Percentiles rank a stretch among this genome's conserved stretches.
Conservation (phyloP, 2,888 invertebrate species). For the Amblyjoppa fuscipennis region DNA sequence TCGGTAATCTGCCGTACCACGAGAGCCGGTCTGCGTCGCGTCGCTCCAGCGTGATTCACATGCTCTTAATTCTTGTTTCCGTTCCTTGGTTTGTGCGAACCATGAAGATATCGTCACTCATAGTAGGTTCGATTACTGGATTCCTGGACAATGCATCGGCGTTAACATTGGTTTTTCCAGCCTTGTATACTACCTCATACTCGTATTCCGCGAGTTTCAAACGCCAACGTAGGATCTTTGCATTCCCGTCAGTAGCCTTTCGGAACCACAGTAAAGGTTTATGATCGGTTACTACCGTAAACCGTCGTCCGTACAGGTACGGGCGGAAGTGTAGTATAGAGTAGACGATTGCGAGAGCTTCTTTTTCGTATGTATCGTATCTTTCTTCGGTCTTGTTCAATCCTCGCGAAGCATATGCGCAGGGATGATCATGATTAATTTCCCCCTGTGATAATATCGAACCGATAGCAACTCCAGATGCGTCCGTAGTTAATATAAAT, state of each 20-base stretch:
- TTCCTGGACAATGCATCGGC: too few relatives aligned
- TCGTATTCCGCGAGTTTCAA: neutral
- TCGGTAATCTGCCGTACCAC: too few relatives aligned
- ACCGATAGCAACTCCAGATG: too few relatives aligned
- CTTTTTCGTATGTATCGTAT: conserved; percentile 1
- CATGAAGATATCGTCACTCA: too few relatives aligned
- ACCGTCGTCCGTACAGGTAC: too few relatives aligned
- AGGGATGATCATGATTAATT: neutral
- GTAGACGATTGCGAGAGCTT: neutral
- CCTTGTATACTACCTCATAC: neutral
- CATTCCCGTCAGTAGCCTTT: too few relatives aligned
- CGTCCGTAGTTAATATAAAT: too few relatives aligned
- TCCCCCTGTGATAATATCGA: neutral
- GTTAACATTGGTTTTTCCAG: neutral
- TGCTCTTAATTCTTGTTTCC: neutral
- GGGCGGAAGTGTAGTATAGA: neutral
- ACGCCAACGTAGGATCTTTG: neutral
- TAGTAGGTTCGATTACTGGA: too few relatives aligned
- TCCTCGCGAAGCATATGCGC: neutral
- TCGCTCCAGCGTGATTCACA: too few relatives aligned
- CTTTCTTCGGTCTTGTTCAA: neutral
- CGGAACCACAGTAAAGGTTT: too few relatives aligned
- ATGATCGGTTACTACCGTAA: too few relatives aligned
- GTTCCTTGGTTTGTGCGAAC: neutral
- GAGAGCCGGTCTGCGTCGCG: too few relatives aligned